Evolutionary conservation across 2,797 vertebrate genomes (phyloP).

Genomic region (Tinamus major): DNA sequence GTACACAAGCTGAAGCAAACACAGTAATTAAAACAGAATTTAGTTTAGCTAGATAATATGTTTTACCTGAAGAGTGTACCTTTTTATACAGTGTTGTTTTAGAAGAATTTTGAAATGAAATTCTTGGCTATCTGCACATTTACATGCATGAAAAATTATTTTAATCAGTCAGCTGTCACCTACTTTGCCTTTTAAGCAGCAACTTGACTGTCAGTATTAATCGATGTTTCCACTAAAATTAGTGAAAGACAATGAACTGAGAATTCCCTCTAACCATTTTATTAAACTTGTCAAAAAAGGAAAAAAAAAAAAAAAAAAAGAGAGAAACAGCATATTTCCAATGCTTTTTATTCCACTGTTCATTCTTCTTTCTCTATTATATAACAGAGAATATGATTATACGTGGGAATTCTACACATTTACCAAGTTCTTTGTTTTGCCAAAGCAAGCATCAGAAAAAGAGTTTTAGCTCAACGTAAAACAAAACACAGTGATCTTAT

Average conservation of each 20-base stretch:
- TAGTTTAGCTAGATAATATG: background rate
- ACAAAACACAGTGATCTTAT: background rate
- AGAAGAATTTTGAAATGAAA: background rate
- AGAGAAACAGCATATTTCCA: background rate
- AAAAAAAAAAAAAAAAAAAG: background rate
- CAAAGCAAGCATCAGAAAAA: background rate
- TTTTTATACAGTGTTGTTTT: background rate
- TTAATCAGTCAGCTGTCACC: background rate
- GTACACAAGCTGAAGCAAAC: background rate
- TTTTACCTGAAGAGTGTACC: background rate
- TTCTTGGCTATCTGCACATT: background rate
- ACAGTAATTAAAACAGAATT: background rate
- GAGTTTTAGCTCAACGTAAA: background rate
- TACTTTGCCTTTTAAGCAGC: background rate
- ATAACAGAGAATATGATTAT: background rate
- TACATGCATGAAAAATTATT: background rate
- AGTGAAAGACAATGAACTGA: background rate
- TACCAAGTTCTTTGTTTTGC: background rate
- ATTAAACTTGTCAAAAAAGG: background rate
- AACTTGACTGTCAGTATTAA: background rate
- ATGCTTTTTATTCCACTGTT: background rate
- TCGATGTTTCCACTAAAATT: background rate
- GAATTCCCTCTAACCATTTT: background rate
- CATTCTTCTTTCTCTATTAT: background rate
- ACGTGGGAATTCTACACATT: background rate